These are phyloP conservation scores for Pachypanchax playfairii DNA, from an alignment of 2,113 vertebrate species.

Conservation along the genomic window DNA sequence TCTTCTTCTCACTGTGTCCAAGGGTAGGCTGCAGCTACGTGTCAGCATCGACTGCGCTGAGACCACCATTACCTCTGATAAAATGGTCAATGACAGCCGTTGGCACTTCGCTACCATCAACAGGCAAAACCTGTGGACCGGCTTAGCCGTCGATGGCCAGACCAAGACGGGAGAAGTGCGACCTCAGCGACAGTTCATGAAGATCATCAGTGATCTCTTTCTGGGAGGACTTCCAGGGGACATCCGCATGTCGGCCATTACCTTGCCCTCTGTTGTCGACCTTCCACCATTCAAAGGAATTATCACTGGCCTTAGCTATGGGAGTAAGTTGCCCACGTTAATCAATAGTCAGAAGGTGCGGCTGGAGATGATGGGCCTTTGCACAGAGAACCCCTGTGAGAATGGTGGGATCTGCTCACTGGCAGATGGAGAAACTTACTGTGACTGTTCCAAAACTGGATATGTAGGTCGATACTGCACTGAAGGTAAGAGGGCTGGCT, in stretches of 20 bases:
- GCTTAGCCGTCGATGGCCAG: slow-evolving; percentile 87
- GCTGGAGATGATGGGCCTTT: slow-evolving; percentile 91
- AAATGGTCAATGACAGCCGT: slow-evolving; percentile 89
- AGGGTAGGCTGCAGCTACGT: slow-evolving; percentile 87
- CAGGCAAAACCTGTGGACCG: slow-evolving; percentile 86
- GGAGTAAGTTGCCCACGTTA: slow-evolving; percentile 88
- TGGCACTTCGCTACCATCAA: slow-evolving; percentile 94
- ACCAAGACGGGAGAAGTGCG: slow-evolving; percentile 86
- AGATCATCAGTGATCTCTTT: slow-evolving; percentile 94
- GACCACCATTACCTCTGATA: slow-evolving; percentile 84
- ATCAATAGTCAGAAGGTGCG: slow-evolving; percentile 88
- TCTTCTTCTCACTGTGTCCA: slow-evolving; percentile 85
- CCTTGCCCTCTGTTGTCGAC: slow-evolving; percentile 85
- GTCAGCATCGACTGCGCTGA: slow-evolving; percentile 95
- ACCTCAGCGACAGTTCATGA: slow-evolving; percentile 91
- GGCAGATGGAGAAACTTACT: slow-evolving; percentile 89
- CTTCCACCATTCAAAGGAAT: slow-evolving; percentile 89
- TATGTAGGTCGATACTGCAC: slow-evolving; percentile 92
- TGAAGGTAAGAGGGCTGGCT: slow-evolving; percentile 87
- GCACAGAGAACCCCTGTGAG: slow-evolving; percentile 92
- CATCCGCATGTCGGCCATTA: slow-evolving; percentile 88
- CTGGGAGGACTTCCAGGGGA: slow-evolving; percentile 90
- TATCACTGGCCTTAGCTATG: slow-evolving; percentile 92
- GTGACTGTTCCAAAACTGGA: slow-evolving; percentile 95
- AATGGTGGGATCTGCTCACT: slow-evolving; percentile 94